phyloP scores from a whole-genome alignment of 2,113 vertebrate genomes.

The Caretta caretta region DNA sequence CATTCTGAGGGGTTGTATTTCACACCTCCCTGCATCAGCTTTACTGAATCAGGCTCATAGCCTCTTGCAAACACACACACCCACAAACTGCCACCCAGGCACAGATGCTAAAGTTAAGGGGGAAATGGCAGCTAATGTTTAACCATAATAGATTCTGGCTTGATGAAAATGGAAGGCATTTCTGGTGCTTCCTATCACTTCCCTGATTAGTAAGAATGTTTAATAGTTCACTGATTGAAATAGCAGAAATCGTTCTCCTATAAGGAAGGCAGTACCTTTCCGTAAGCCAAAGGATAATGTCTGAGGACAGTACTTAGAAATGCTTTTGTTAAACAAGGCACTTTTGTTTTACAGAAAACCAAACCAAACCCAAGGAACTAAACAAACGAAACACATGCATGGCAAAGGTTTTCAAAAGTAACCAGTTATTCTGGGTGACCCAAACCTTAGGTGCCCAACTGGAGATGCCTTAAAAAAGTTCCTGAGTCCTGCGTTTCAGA shows the following conservation, averaged over 20 bases:
- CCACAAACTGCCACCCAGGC: conserved; percentile 12
- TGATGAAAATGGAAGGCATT: conserved; percentile 6
- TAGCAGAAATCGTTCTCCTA: neutral
- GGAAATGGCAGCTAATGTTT: conserved; percentile 27
- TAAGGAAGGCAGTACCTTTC: neutral
- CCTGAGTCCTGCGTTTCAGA: neutral
- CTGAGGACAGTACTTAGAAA: neutral
- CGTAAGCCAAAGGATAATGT: neutral
- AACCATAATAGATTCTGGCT: conserved; percentile 24
- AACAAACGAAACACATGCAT: neutral
- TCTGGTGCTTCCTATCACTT: neutral
- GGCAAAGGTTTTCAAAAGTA: neutral
- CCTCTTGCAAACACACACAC: conserved; percentile 11
- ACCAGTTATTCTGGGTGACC: neutral
- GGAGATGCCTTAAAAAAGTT: fast-evolving
- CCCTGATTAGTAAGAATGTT: neutral
- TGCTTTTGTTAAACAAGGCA: neutral
- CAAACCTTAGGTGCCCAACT: neutral
- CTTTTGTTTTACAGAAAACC: neutral
- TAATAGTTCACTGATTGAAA: neutral
- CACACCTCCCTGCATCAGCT: neutral
- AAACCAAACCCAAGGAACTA: neutral
- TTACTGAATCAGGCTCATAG: neutral
- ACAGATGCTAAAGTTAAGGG: conserved; percentile 34
- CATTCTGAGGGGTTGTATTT: neutral